Evolutionary conservation across 1,140 invertebrate species (phyloP).

Genomic region (Dolichoris vasculosae): DNA sequence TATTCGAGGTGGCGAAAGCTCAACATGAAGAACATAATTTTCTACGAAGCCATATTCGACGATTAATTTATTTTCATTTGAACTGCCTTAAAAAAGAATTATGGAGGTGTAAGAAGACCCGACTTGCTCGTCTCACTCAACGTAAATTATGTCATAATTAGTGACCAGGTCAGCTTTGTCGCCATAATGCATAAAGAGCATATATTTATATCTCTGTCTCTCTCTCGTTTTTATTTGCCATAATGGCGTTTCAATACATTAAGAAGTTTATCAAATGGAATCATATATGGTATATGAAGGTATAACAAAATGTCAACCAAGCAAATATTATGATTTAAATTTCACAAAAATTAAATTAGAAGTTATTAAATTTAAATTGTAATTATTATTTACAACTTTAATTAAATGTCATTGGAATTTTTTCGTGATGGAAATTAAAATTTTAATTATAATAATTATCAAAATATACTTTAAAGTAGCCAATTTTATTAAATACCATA

Average conservation of each 20-base stretch:
- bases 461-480: too few relatives aligned
- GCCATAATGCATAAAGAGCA: not conserved
- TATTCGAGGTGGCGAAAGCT: not conserved
- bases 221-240: not conserved
- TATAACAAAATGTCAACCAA: not conserved
- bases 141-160: not conserved
- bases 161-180: slow-evolving; percentile 19
- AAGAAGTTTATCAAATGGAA: not conserved
- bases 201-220: not conserved
- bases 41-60: slow-evolving; percentile 13
- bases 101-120: not conserved
- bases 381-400: too few relatives aligned
- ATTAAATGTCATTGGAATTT: too few relatives aligned
- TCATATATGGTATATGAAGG: not conserved
- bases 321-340: not conserved
- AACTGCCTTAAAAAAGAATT: not conserved
- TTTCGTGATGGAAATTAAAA: too few relatives aligned
- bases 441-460: too few relatives aligned
- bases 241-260: not conserved
- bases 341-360: not conserved
- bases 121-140: not conserved
- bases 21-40: not conserved
- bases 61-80: slow-evolving; percentile 2
- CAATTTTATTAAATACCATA: too few relatives aligned
- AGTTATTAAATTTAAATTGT: too few relatives aligned